Percentiles rank a stretch among this genome's conserved stretches.
Evolutionary conservation across 2,888 invertebrate species (phyloP).

Genomic region (Athetis lepigone): DNA sequence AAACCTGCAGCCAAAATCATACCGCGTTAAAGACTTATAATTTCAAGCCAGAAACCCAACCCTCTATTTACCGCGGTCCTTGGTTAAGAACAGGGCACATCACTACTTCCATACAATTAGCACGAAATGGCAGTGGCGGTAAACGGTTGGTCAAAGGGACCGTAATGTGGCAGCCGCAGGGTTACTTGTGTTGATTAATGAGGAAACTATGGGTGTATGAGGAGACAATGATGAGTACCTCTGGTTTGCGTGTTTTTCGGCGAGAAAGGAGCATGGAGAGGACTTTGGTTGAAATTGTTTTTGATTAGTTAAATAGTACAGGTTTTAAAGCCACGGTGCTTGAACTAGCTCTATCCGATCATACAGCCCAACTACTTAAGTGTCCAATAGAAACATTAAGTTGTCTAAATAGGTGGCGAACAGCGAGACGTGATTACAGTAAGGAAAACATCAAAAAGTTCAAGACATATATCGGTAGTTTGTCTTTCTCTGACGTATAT

Average conservation of each 20-base stretch:
- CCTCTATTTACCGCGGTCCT: conserved; percentile 61
- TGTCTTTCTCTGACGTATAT: no score
- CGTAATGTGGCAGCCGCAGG: conserved; percentile 49
- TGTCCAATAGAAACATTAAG: no score
- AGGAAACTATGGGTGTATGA: conserved; percentile 53
- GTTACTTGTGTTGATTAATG: conserved; percentile 59
- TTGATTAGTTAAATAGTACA: no score
- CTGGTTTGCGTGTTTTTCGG: conserved; percentile 25
- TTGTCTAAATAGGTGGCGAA: no score
- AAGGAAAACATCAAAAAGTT: no score
- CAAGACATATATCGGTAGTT: no score
- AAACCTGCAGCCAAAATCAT: conserved; percentile 1
- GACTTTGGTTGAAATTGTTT: conserved; percentile 8
- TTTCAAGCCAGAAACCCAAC: conserved; percentile 35
- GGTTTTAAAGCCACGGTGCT: no score
- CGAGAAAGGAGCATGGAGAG: conserved; percentile 26
- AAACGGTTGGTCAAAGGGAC: conserved; percentile 62
- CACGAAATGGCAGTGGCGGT: conserved; percentile 57
- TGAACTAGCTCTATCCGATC: no score
- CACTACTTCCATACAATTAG: conserved; percentile 59
- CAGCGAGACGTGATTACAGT: no score
- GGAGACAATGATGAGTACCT: conserved; percentile 49
- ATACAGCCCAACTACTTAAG: no score
- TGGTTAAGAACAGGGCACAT: conserved; percentile 56
- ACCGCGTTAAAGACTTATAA: conserved; percentile 43